Evolutionary conservation across 1,140 invertebrate species (phyloP).

Genomic region (Cryptotermes secundus): DNA sequence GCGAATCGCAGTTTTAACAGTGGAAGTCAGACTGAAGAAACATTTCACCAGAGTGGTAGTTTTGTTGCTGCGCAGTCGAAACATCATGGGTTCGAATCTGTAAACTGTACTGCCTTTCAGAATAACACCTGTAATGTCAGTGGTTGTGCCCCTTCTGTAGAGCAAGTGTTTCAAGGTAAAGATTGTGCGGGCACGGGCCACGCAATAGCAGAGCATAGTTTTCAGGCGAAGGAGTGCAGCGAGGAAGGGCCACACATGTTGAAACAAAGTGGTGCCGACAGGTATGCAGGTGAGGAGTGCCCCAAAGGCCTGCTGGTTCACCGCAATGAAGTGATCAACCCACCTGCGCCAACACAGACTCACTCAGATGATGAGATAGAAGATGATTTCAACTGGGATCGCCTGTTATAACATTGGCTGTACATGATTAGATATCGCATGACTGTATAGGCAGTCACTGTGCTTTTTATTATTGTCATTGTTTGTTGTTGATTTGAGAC

Average conservation of each 20-base stretch:
- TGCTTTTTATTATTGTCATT: neutral
- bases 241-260: neutral
- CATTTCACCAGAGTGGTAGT: neutral
- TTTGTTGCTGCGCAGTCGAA: slow-evolving; percentile 10
- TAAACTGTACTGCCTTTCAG: neutral
- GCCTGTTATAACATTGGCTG: slow-evolving; percentile 29
- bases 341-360: neutral
- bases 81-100: neutral
- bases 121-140: neutral
- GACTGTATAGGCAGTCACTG: neutral
- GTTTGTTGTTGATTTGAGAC: neutral
- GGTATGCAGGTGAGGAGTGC: neutral
- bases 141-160: neutral
- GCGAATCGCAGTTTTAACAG: neutral
- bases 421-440: neutral
- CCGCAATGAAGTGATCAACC: neutral
- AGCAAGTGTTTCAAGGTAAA: neutral
- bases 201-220: neutral
- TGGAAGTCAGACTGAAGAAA: neutral
- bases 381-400: slow-evolving; percentile 34
- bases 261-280: neutral
- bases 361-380: slow-evolving; percentile 27
- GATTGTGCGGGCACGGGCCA: neutral
- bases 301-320: neutral
- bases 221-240: neutral